Evolutionary conservation across 2,113 vertebrate genomes (phyloP), one percentile per base, ranked within the genome.

Genomic region (Colistium nudipinnis): DNA sequence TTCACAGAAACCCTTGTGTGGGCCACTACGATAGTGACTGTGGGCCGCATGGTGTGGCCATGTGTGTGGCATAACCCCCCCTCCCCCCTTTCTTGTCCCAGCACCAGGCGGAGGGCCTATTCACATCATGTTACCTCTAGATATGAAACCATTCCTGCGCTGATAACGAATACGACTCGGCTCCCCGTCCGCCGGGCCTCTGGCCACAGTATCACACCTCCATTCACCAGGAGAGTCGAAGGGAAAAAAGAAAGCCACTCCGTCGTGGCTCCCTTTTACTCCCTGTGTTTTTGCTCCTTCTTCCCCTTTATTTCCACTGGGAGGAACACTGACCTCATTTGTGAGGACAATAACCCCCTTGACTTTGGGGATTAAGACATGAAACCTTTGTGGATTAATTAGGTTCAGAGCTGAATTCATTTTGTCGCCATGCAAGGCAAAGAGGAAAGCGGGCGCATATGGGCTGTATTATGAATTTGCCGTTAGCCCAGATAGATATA

Each of bases 371-470:
- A 94, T 93, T 93, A 94, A 93, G 92, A 93, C 92, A 93, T 92
- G 92, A 93, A 93, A 94, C 93, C 93, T 93, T 93, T 92, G 90
- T 93, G 92, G 92, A 93, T 94, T 94, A 94, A 94, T 94, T 94
- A 93, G 92, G 92, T 93, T 91, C 90, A 75, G 90, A 90, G 90
- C 92, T 86, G 91, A 93, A 93, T 93, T 93, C 91, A 91, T 93
- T 93, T 92, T 87, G 87, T 84, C 82, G 70, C 88, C 78, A 77
- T 76, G 88, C 84, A 93, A 92, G 89, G 87, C 83, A 74, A 56
- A 76, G 70, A 80, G 66, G 62, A 76, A 81, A 70, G 70, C 74
- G n/a, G 80, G 45, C 56, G 77, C 73, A 69, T 79, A 36, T 75
- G 55, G 84, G 75, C 84, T 87, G 78, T 85, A 57, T 78, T 79